phyloP scores from a whole-genome alignment of 1,140 invertebrate species.

The Leptinotarsa defecta region DNA sequence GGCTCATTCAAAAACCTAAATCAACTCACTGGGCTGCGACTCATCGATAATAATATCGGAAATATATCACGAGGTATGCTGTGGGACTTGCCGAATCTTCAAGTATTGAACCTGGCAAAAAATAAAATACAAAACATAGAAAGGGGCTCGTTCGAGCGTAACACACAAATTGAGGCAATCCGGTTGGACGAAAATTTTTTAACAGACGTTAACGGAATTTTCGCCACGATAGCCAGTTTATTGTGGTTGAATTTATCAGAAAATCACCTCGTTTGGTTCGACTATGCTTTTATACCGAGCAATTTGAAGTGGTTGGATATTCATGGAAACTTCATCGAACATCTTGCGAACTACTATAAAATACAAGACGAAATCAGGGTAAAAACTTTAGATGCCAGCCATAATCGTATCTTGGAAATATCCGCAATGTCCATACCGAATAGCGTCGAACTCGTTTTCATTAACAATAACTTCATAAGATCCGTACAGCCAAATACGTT shows the following conservation, averaged over 20 bases:
- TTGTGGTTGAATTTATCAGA: conserved; percentile 88
- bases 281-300: conserved; percentile 84
- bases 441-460: conserved; percentile 84
- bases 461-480: conserved; percentile 87
- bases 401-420: conserved; percentile 82
- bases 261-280: conserved; percentile 89
- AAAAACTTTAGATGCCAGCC: conserved; percentile 83
- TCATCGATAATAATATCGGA: conserved; percentile 86
- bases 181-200: conserved; percentile 85
- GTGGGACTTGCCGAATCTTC: conserved; percentile 78
- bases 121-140: conserved; percentile 86
- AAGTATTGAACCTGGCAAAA: conserved; percentile 84
- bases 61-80: conserved; percentile 85
- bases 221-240: conserved; percentile 77
- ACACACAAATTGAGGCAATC: conserved; percentile 79
- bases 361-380: conserved; percentile 77
- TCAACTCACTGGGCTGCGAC: conserved; percentile 79
- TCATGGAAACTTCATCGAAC: conserved; percentile 85
- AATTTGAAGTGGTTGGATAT: conserved; percentile 90
- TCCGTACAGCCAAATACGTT: conserved; percentile 83
- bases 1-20: conserved; percentile 82
- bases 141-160: conserved; percentile 78
- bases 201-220: conserved; percentile 84
- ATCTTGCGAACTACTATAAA: conserved; percentile 84
- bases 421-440: conserved; percentile 82